Base-by-base conservation (phyloP, 2,113 vertebrate species). In the pig (Sus scrofa) region DNA sequence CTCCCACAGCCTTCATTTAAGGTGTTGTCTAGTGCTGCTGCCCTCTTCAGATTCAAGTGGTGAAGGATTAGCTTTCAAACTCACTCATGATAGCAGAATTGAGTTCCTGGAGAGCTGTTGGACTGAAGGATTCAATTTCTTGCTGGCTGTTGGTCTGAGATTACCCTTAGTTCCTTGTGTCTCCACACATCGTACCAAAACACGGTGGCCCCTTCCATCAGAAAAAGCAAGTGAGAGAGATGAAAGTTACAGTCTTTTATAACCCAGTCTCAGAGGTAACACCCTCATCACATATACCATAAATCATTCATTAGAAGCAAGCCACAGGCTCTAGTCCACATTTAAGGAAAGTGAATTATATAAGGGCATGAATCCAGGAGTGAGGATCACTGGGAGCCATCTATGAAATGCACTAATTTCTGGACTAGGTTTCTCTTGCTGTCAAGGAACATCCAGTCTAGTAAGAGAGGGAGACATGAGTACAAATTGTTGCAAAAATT, bases 11-110 rank as follows among this genome's bases (percentile, higher is more conserved):
- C 82, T 81, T 89, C n/a, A 82, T 8, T 67, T 50, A 94, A 77
- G 54, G 27, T 75, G n/a, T 14, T 22, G 27, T 65, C 71, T 44
- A 85, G 24, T n/a, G 24, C 14, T 73, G n/a, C 56, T 74, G 30
- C 60, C 73, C 58, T 77, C 26, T 88, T 81, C 52, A 58, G 20
- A 22, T 60, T 60, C 50, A 32, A 71, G 39, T 67, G n/a, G 68
- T 91, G 60, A 62, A 91, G 58, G 22, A 63, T 94, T 79, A 71
- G 34, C 74, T 90, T 79, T 68, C 44, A 60, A 75, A 79, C 19
- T 93, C 6, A 16, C 27, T 68, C 27, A 65, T 44, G 16, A 52
- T 63, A 52, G 50, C 50, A 82, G 52, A 9, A 71, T 27, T 78
- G 14, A 95, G 30, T 85, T 73, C 10, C 15, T 73, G 19, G 34